phyloP scores from a whole-genome alignment of 2,888 invertebrate genomes.

The Agriopis marginaria region DNA sequence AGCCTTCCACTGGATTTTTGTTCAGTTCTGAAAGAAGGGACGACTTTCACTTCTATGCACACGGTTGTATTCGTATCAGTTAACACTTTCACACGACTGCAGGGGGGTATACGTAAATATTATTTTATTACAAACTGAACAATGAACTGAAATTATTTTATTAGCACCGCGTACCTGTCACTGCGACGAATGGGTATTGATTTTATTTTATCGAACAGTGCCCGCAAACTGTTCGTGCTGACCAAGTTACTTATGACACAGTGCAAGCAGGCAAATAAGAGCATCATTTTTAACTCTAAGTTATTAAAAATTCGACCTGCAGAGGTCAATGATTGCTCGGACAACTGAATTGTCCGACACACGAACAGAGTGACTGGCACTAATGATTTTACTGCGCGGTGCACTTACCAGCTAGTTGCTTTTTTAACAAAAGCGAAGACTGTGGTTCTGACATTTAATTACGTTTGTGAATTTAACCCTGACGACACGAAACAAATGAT shows the following conservation, averaged over 20 bases:
- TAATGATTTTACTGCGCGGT: conserved; percentile 54
- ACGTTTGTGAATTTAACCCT: conserved; percentile 92
- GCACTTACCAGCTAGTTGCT: conserved; percentile 96
- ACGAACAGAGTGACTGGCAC: conserved; percentile 61
- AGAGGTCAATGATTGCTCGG: conserved; percentile 84
- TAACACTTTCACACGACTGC: conserved; percentile 19
- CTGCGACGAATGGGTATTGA: conserved; percentile 72
- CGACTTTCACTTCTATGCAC: conserved; percentile 6
- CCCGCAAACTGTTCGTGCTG: conserved; percentile 28
- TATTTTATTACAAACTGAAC: conserved; percentile 65
- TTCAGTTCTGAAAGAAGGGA: conserved; percentile 93
- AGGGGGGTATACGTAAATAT: conserved; percentile 54
- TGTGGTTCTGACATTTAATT: conserved; percentile 98
- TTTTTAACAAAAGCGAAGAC: conserved; percentile 97
- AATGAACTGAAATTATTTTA: conserved; percentile 54
- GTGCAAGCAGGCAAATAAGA: conserved; percentile 20
- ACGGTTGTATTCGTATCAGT: conserved; percentile 3
- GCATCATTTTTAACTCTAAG: conserved; percentile 55
- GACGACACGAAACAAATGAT: conserved; percentile 91
- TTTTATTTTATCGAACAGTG: conserved; percentile 63
- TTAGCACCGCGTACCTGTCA: conserved; percentile 74
- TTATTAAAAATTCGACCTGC: conserved; percentile 79
- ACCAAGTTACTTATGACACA: conserved; percentile 23
- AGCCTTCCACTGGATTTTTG: conserved; percentile 99
- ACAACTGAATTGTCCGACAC: conserved; percentile 69